phyloP scores from a whole-genome alignment of 92 coral and sea anemone genomes.

The Bergia sp. region DNA sequence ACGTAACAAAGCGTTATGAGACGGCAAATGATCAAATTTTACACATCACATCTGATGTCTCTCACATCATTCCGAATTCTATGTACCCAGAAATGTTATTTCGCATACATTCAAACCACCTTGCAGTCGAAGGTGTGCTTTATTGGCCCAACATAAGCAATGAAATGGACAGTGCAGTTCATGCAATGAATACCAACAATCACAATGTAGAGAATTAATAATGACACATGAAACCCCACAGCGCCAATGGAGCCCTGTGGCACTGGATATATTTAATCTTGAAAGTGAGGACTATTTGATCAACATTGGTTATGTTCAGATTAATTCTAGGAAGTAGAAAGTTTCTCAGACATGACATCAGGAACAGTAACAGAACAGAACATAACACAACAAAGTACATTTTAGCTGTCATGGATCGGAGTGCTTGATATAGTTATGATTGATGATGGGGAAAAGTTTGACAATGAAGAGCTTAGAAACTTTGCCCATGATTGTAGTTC shows the following conservation, averaged over 20 bases:
- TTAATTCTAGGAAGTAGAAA: conserved; percentile 10
- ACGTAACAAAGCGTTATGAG: too few relatives aligned
- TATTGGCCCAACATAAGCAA: too few relatives aligned
- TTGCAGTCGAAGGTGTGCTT: conserved; percentile 3
- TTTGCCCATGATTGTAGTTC: conserved; percentile 20
- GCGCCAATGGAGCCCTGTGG: conserved; percentile 27
- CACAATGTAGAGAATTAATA: conserved; percentile 4
- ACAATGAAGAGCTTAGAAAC: background rate
- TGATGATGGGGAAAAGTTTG: conserved; percentile 28
- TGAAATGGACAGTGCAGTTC: conserved; percentile 16
- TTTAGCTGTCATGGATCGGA: conserved; percentile 17
- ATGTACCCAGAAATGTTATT: conserved; percentile 27
- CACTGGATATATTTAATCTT: conserved; percentile 8
- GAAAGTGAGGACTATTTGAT: conserved; percentile 29
- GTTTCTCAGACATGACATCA: conserved; percentile 26
- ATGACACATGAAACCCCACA: conserved; percentile 34
- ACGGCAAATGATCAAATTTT: too few relatives aligned
- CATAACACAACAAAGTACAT: background rate
- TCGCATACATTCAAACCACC: conserved; percentile 33
- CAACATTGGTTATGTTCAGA: conserved; percentile 14
- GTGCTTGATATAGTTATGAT: conserved; percentile 2
- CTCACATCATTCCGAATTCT: conserved; percentile 6
- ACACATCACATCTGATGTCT: too few relatives aligned
- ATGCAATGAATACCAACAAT: conserved; percentile 32
- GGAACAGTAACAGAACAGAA: conserved; percentile 10